A percentile compares a stretch with the other conserved stretches of the same genome.
These are phyloP conservation scores for Enoplosus armatus DNA, from an alignment of 2,797 vertebrate genomes.

Conservation along the genomic window DNA sequence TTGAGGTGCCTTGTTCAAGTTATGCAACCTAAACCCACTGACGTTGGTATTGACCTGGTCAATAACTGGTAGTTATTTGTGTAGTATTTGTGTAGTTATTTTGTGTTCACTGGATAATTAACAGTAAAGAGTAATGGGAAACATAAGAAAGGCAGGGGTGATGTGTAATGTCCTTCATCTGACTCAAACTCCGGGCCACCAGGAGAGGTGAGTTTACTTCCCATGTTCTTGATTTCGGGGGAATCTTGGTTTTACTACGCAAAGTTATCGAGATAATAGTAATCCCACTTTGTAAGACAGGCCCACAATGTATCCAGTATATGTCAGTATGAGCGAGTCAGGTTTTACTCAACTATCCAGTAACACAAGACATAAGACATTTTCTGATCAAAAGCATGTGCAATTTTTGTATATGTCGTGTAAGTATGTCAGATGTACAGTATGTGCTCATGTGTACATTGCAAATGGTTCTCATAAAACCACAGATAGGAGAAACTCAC, in stretches of 20 bases:
- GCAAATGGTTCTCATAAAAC: background rate
- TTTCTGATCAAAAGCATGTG: background rate
- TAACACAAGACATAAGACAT: constrained; percentile 7
- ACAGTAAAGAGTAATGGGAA: background rate
- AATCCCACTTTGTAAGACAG: background rate
- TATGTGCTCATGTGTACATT: background rate
- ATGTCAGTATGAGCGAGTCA: background rate
- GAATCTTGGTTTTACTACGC: background rate
- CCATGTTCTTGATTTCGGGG: background rate
- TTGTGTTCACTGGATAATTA: constrained; percentile 9
- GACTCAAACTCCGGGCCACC: background rate
- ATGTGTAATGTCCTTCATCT: background rate
- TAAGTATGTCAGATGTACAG: background rate
- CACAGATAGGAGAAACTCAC: constrained; percentile 80
- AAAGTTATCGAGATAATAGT: background rate
- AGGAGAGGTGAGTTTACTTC: background rate
- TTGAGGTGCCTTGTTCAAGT: constrained; percentile 38
- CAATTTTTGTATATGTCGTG: background rate
- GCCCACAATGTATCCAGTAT: background rate
- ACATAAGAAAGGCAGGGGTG: background rate
- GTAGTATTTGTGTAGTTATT: background rate
- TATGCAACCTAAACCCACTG: constrained; percentile 42
- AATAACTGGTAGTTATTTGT: background rate
- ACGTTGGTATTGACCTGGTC: constrained; percentile 28
- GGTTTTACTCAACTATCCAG: background rate